A percentile compares a stretch with the other conserved stretches of the same genome.
Evolutionary conservation across 2,888 invertebrate genomes (phyloP).

Genomic region (Hipparchia sbordonii): DNA sequence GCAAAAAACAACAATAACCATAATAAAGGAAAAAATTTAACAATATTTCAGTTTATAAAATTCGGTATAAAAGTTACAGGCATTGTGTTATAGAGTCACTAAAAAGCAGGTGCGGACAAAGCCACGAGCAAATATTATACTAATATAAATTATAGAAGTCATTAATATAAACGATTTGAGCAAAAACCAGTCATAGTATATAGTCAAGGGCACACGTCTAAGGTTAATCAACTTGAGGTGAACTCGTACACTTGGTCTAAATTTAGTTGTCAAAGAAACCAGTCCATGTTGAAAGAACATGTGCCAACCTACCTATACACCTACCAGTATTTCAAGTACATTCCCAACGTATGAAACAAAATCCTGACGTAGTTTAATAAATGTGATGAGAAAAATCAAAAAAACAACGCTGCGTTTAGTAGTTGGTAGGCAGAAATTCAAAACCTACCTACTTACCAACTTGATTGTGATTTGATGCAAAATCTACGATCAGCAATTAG

Average conservation of each 20-base stretch:
- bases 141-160: background rate
- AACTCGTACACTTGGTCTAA: conserved; percentile 39
- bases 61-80: no score
- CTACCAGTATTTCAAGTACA: background rate
- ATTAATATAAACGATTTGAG: conserved; percentile 23
- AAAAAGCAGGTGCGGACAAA: background rate
- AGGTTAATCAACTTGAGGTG: conserved; percentile 41
- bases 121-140: background rate
- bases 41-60: no score
- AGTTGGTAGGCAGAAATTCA: background rate
- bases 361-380: conserved; percentile 8
- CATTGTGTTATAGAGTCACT: background rate
- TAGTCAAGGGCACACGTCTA: conserved; percentile 37
- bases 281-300: conserved; percentile 24
- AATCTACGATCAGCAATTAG: background rate
- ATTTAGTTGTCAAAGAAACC: conserved; percentile 39
- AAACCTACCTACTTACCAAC: background rate
- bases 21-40: no score
- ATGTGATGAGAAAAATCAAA: background rate
- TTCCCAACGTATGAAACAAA: background rate
- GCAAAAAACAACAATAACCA: no score
- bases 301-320: background rate
- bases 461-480: background rate
- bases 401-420: background rate
- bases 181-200: conserved; percentile 25